phyloP scores from a whole-genome alignment of 2,113 vertebrate genomes.

The Oreotrochilus melanogaster region DNA sequence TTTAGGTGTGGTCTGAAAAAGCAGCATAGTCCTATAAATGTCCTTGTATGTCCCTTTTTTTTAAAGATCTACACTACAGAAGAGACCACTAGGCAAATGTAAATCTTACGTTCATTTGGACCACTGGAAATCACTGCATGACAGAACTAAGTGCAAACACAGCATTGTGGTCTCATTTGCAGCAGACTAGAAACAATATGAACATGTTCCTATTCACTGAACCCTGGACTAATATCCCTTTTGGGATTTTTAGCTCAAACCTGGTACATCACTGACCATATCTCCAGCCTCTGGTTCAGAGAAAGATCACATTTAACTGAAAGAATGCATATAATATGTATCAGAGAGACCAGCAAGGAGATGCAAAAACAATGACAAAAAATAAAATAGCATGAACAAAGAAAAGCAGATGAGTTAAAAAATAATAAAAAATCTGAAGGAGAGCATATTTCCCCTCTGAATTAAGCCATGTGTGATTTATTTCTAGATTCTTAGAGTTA shows the following conservation, averaged over 20 bases:
- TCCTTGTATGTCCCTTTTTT: not conserved
- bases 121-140: not conserved
- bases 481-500: not conserved
- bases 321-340: not conserved
- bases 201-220: not conserved
- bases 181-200: not conserved
- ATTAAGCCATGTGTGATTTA: not conserved
- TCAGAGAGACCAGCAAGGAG: not conserved
- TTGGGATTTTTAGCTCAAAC: not conserved
- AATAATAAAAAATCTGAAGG: not conserved
- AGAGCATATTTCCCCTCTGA: not conserved
- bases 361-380: not conserved
- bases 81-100: not conserved
- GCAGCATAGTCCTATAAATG: not conserved
- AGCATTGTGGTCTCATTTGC: not conserved
- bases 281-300: not conserved
- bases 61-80: not conserved
- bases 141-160: not conserved
- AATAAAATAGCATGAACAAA: not conserved
- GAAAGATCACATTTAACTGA: not conserved
- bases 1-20: not conserved
- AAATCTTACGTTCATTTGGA: not conserved
- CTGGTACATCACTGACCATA: not conserved
- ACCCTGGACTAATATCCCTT: not conserved
- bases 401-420: not conserved